Evolutionary conservation across 2,888 invertebrate species (phyloP).

Genomic region (Platycheirus albimanus): DNA sequence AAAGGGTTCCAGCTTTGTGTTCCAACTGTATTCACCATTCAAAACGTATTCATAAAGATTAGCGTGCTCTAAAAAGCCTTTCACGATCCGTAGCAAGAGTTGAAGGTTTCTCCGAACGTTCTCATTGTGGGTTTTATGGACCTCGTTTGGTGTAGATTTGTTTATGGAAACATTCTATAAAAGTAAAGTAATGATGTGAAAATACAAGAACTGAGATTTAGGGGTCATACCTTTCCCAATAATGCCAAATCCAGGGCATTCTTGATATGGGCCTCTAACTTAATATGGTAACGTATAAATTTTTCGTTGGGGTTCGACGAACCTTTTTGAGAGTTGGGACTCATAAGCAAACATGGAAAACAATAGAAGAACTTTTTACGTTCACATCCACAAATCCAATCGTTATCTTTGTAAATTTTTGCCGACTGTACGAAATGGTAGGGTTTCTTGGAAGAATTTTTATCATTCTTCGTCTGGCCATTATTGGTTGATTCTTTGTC

Average conservation of each 20-base stretch:
- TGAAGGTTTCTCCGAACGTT: slow-evolving; percentile 44
- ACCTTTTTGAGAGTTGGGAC: slow-evolving; percentile 12
- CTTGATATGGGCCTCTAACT: slow-evolving; percentile 40
- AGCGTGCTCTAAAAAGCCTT: slow-evolving; percentile 47
- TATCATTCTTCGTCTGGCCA: neutral
- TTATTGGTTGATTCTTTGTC: slow-evolving; percentile 12
- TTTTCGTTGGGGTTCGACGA: slow-evolving; percentile 12
- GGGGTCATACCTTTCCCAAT: slow-evolving; percentile 61
- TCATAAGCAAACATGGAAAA: slow-evolving; percentile 50
- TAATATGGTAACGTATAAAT: slow-evolving; percentile 37
- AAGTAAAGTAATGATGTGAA: neutral
- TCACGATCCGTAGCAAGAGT: slow-evolving; percentile 32
- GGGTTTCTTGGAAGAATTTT: slow-evolving; percentile 10
- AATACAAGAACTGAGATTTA: neutral
- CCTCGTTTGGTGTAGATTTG: slow-evolving; percentile 16
- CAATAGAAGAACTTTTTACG: slow-evolving; percentile 42
- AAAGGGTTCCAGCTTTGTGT: slow-evolving; percentile 22
- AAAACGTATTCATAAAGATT: slow-evolving; percentile 54
- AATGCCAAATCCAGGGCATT: slow-evolving; percentile 51
- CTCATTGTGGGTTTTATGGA: slow-evolving; percentile 49
- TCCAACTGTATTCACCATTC: slow-evolving; percentile 39
- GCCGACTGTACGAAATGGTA: neutral
- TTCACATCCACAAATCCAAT: slow-evolving; percentile 59
- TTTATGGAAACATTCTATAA: slow-evolving; percentile 34
- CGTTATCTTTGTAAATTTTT: slow-evolving; percentile 51